Evolutionary conservation across 2,113 vertebrate genomes (phyloP).

Genomic region (Xiphophorus hellerii): DNA sequence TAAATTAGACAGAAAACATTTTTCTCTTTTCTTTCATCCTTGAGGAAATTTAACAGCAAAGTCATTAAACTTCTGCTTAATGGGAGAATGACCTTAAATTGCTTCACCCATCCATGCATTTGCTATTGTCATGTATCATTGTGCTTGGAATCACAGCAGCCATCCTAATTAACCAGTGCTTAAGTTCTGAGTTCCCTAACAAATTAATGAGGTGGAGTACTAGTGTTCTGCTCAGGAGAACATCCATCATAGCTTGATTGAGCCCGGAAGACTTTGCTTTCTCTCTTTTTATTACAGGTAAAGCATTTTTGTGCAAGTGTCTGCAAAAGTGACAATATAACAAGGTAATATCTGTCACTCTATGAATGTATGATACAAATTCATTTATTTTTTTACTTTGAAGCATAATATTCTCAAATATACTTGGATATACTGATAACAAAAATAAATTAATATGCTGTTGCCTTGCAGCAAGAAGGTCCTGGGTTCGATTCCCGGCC

Average conservation of each 20-base stretch:
- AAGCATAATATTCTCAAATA: no score
- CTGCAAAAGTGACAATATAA: slow-evolving; percentile 28
- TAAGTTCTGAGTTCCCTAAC: slow-evolving; percentile 61
- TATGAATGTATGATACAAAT: no score
- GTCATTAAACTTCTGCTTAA: slow-evolving; percentile 66
- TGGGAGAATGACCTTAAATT: slow-evolving; percentile 70
- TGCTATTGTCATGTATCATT: slow-evolving; percentile 73
- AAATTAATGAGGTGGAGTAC: slow-evolving; percentile 70
- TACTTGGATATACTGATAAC: no score
- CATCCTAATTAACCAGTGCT: slow-evolving; percentile 72
- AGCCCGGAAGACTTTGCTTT: slow-evolving; percentile 49
- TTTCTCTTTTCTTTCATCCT: slow-evolving; percentile 46
- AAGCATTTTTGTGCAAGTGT: slow-evolving; percentile 19
- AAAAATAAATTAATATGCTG: no score
- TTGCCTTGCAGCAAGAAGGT: no score
- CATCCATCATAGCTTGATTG: slow-evolving; percentile 72
- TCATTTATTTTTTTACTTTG: no score
- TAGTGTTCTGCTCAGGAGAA: slow-evolving; percentile 55
- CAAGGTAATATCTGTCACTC: slow-evolving; percentile 8
- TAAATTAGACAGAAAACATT: slow-evolving; percentile 21
- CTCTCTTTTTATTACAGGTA: slow-evolving; percentile 46
- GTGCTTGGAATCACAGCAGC: slow-evolving; percentile 57
- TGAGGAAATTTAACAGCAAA: slow-evolving; percentile 56
- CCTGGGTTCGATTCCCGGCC: no score
- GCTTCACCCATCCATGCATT: slow-evolving; percentile 60